These are phyloP conservation scores for Eolophus roseicapilla DNA, from an alignment of 2,113 vertebrate species.

Conservation along the genomic window DNA sequence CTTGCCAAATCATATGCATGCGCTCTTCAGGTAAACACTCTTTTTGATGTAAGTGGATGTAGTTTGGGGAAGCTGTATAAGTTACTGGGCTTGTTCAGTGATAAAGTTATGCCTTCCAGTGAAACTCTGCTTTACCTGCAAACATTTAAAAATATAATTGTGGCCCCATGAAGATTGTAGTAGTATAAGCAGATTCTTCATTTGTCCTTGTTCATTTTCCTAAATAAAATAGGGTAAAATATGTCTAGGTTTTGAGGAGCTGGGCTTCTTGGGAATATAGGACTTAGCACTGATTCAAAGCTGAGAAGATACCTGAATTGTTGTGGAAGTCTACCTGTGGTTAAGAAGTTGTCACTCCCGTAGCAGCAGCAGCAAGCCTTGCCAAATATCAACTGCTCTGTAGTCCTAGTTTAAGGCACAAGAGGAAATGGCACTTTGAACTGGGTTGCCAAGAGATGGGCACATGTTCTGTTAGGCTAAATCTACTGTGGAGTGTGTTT, in stretches of 20 bases:
- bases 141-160: background rate
- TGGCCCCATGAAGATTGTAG: background rate
- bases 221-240: background rate
- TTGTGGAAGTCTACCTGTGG: background rate
- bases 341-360: background rate
- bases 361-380: background rate
- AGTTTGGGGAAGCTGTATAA: background rate
- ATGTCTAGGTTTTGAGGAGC: background rate
- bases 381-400: background rate
- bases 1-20: background rate
- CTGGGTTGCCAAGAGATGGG: background rate
- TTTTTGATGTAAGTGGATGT: background rate
- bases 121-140: background rate
- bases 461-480: background rate
- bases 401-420: background rate
- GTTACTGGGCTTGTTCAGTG: background rate
- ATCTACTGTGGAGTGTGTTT: background rate
- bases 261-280: background rate
- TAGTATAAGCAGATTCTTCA: background rate
- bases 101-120: background rate
- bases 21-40: background rate
- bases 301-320: background rate
- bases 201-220: background rate
- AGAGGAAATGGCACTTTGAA: background rate
- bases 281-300: background rate